Evolutionary conservation across 2,888 invertebrate genomes (phyloP), one percentile per base, ranked within the genome.

Genomic region (Criorhina ranunculi): DNA sequence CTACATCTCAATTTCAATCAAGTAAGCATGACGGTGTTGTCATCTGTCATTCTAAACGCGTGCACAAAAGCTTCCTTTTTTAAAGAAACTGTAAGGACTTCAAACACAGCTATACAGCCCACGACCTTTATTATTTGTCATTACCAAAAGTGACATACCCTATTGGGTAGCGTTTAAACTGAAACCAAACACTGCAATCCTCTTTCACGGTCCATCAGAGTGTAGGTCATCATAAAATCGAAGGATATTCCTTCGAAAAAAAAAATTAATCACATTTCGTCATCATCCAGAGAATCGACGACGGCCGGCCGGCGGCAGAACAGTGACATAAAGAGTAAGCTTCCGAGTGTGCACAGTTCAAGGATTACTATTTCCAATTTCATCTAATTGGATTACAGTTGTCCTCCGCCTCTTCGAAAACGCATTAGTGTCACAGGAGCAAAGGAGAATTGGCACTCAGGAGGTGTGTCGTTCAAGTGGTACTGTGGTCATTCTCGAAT

Each of bases 381-480:
- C 55, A 67, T 83, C 73, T 83, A 79, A 83, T 83, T 83, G 83
- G 79, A 83, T 75, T 79, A 75, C 73, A 67, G 64, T 64, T 62
- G 42, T 64, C 55, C 51, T 55, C 35, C 29, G 46, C 29, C 51
- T 15, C 29, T 24, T 40, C 29, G 29, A 53, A 17, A 57, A 51
- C 17, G 24, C 55, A 49, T 24, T 53, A 15, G 40, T 66, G 51
- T 46, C 44, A 53, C 57, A 59, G 42, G 24, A 66, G 64, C 59
- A 64, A 77, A 66, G 44, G 31, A 66, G 67, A 78, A 72, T 73
- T 72, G 82, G 33, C 78, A 67, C 60, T 83, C 72, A 76, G 78
- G 9, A 77, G 82, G 78, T 72, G 82, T 78, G 82, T 55, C 82
- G 59, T 55, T 78, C 66, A 73, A 82, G 82, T 78, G 72, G 42